phyloP scores from a whole-genome alignment of 1,140 invertebrate species.

The Chelonus insularis region DNA sequence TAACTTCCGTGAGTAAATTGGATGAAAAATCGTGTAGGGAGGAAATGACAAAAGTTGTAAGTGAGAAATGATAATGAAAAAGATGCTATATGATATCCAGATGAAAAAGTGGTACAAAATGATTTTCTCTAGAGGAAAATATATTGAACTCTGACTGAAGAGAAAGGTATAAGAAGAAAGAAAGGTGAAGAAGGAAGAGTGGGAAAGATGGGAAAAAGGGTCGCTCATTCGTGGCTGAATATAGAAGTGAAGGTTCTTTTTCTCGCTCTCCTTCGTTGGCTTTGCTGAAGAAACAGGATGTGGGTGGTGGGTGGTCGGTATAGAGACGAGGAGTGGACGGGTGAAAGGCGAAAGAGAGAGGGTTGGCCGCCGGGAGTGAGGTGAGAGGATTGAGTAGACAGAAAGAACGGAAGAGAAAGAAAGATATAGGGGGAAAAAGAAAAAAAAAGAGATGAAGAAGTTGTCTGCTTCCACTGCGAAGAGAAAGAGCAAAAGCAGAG shows the following conservation, averaged over 20 bases:
- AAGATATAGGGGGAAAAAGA: slow-evolving; percentile 18
- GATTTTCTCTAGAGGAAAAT: slow-evolving; percentile 27
- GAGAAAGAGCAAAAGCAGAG: slow-evolving; percentile 16
- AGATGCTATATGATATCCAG: background rate
- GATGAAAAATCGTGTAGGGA: background rate
- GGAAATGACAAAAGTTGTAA: background rate
- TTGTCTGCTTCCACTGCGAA: slow-evolving; percentile 8
- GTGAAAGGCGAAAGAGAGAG: slow-evolving; percentile 25
- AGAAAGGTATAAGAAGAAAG: slow-evolving; percentile 27
- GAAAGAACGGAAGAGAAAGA: slow-evolving; percentile 9
- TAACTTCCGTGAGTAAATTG: no score
- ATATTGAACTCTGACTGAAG: slow-evolving; percentile 21
- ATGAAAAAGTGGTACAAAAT: background rate
- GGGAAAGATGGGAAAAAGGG: slow-evolving; percentile 29
- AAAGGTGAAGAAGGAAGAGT: slow-evolving; percentile 37
- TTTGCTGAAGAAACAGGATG: slow-evolving; percentile 39
- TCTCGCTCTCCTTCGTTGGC: slow-evolving; percentile 10
- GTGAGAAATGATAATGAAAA: background rate
- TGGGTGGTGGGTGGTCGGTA: slow-evolving; percentile 27
- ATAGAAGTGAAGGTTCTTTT: background rate
- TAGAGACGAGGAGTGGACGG: slow-evolving; percentile 13
- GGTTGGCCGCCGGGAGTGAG: slow-evolving; percentile 16
- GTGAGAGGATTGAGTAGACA: slow-evolving; percentile 26
- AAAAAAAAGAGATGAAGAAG: slow-evolving; percentile 29
- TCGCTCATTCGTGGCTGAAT: background rate